These are phyloP conservation scores for Aleadryas rufinucha DNA, from an alignment of 2,113 vertebrate species.

Conservation along the genomic window DNA sequence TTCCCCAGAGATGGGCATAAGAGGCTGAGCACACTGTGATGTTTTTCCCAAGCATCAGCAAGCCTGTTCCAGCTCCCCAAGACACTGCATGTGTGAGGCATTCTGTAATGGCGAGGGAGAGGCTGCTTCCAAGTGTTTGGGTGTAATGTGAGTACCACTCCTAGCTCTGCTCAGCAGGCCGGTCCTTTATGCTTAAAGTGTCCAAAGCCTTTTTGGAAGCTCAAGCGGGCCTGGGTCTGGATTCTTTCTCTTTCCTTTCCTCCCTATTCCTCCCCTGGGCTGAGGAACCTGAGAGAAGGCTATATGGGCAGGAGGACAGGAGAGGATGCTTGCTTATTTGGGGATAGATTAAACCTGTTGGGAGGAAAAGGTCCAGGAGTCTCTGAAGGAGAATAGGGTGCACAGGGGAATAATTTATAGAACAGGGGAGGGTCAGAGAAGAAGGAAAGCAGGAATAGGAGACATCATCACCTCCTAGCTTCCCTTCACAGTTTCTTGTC, in stretches of 20 bases:
- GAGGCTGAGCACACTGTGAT: neutral
- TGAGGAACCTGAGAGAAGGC: neutral
- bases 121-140: neutral
- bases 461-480: neutral
- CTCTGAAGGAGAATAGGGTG: neutral
- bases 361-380: neutral
- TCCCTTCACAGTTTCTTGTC: neutral
- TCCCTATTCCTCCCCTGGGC: too few species aligned
- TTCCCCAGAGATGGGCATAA: neutral
- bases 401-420: neutral
- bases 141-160: neutral
- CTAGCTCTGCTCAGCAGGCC: neutral
- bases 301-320: neutral
- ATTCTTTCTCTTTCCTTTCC: neutral
- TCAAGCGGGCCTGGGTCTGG: neutral
- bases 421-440: neutral
- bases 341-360: neutral
- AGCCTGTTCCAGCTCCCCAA: neutral
- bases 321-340: neutral
- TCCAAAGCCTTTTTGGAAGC: neutral
- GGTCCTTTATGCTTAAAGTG: neutral
- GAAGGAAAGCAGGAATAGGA: neutral
- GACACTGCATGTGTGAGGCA: fast-evolving
- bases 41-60: neutral
- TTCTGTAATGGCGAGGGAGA: neutral